A percentile compares a stretch with the other conserved stretches of the same genome.
These are phyloP conservation scores for Brachynemurus nebulosus DNA, from an alignment of 2,888 invertebrate species.

Conservation along the genomic window DNA sequence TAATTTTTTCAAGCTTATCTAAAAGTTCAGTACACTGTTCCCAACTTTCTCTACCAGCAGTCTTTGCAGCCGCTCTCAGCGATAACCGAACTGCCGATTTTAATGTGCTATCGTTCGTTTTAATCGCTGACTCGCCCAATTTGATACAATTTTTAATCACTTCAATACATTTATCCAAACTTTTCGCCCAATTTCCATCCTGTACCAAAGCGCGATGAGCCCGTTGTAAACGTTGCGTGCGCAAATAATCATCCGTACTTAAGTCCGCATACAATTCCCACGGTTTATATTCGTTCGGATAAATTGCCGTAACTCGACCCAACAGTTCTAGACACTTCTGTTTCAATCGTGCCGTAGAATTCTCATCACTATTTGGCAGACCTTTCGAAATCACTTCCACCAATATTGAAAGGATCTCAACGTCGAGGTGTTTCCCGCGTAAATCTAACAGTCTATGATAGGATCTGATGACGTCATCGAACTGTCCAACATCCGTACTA, in stretches of 20 bases:
- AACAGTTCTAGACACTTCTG: slow-evolving; percentile 51
- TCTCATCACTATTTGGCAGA: slow-evolving; percentile 44
- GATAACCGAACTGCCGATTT: slow-evolving; percentile 44
- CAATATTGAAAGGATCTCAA: slow-evolving; percentile 58
- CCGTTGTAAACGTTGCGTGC: slow-evolving; percentile 59
- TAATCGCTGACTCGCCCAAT: slow-evolving; percentile 42
- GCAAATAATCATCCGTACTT: slow-evolving; percentile 42
- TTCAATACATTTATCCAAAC: slow-evolving; percentile 42
- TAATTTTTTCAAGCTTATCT: background rate
- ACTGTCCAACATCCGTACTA: slow-evolving; percentile 73
- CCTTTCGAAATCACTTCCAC: slow-evolving; percentile 54
- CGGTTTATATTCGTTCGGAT: slow-evolving; percentile 53
- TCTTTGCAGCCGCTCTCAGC: slow-evolving; percentile 39
- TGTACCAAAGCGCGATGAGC: slow-evolving; percentile 63
- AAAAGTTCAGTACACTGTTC: slow-evolving; percentile 24
- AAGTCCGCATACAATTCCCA: slow-evolving; percentile 75
- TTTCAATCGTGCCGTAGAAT: slow-evolving; percentile 35
- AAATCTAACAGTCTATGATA: slow-evolving; percentile 77
- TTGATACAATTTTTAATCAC: slow-evolving; percentile 45
- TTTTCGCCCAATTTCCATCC: slow-evolving; percentile 46
- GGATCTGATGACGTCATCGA: slow-evolving; percentile 71
- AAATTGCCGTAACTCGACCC: slow-evolving; percentile 55
- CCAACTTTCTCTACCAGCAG: slow-evolving; percentile 35
- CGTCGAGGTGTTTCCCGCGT: slow-evolving; percentile 64
- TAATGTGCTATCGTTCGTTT: slow-evolving; percentile 41